Evolutionary conservation across 2,113 vertebrate genomes (phyloP).

Genomic region (Pomatostomus ruficeps): DNA sequence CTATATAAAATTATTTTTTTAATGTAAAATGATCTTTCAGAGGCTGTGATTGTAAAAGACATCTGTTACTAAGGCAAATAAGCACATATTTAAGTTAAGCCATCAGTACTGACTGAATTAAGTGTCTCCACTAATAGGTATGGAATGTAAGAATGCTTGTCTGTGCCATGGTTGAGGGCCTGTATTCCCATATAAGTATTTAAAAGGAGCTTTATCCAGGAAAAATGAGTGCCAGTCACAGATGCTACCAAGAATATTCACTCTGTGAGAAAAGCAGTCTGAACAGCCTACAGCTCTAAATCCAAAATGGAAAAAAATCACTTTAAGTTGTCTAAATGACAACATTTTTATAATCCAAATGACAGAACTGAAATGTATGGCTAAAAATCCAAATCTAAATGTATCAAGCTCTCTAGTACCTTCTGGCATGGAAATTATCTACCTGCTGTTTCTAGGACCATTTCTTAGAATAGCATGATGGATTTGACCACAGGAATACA

Average conservation of each 20-base stretch:
- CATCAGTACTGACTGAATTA: neutral
- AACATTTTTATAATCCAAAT: accelerated
- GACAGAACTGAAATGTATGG: neutral
- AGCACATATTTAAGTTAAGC: neutral
- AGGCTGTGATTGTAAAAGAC: neutral
- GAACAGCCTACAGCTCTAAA: neutral
- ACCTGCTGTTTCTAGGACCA: neutral
- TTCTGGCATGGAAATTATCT: neutral
- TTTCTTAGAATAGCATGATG: neutral
- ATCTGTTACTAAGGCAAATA: neutral
- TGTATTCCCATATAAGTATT: neutral
- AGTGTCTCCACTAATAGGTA: neutral
- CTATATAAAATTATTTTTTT: neutral
- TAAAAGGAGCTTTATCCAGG: neutral
- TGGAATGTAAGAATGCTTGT: neutral
- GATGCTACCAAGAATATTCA: neutral
- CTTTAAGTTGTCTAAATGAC: neutral
- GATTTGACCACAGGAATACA: neutral
- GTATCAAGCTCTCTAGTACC: neutral
- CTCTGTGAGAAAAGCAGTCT: neutral
- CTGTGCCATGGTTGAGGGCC: neutral
- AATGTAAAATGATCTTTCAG: neutral
- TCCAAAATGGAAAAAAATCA: neutral
- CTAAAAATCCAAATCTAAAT: neutral
- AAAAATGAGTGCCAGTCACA: neutral